Evolutionary conservation across 1,140 invertebrate genomes (phyloP).

Genomic region (Sarcophaga bullata): DNA sequence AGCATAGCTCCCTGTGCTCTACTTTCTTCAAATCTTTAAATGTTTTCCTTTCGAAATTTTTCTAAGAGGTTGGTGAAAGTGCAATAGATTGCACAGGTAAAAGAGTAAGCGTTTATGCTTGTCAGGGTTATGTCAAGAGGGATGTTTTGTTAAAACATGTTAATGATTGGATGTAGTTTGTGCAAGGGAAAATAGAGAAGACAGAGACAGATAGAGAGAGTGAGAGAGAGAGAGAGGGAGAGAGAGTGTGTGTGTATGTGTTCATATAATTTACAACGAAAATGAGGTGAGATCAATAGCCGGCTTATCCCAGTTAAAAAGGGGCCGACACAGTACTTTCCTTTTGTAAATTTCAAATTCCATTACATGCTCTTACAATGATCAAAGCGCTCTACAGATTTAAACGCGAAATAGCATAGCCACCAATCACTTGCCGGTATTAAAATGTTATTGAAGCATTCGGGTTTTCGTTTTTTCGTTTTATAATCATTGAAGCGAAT

Average conservation of each 20-base stretch:
- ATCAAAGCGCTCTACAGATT: constrained; percentile 20
- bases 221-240: constrained; percentile 62
- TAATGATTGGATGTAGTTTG: constrained; percentile 44
- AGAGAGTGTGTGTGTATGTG: constrained; percentile 48
- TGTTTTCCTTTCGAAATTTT: too few relatives aligned
- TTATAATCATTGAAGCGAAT: constrained; percentile 62
- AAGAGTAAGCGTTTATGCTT: neutral
- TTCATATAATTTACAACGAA: neutral
- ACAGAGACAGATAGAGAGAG: too few relatives aligned
- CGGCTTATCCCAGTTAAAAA: constrained; percentile 55
- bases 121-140: constrained; percentile 16
- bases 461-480: neutral
- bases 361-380: constrained; percentile 37
- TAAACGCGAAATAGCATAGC: constrained; percentile 38
- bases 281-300: constrained; percentile 60
- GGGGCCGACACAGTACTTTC: constrained; percentile 1
- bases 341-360: constrained; percentile 21
- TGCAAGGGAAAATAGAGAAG: too few relatives aligned
- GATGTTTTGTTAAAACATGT: constrained; percentile 19
- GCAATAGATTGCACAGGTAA: constrained; percentile 19
- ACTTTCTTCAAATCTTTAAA: too few relatives aligned
- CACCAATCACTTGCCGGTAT: constrained; percentile 27
- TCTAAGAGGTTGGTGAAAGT: neutral
- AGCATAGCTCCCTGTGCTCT: constrained; percentile 48
- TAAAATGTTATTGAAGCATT: neutral